phyloP scores from a whole-genome alignment of 2,888 invertebrate genomes.

The Anorthoa munda region DNA sequence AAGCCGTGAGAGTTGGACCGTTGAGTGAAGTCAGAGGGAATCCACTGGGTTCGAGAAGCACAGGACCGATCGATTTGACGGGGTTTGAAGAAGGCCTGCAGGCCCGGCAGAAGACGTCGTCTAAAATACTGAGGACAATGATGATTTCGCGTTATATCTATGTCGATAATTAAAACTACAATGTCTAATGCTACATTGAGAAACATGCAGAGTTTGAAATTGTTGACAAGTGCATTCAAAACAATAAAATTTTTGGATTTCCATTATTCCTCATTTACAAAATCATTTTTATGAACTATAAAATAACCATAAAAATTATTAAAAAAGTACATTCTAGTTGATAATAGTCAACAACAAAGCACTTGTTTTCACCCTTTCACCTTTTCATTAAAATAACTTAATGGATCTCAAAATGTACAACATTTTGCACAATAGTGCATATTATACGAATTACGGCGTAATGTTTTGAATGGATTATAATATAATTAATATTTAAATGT shows the following conservation, averaged over 20 bases:
- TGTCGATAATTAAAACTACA: too few species aligned
- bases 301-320: neutral
- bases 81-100: neutral
- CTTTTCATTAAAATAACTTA: conserved; percentile 56
- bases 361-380: conserved; percentile 55
- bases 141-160: too few species aligned
- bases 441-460: conserved; percentile 70
- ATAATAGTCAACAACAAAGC: conserved; percentile 51
- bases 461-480: conserved; percentile 78
- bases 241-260: too few species aligned
- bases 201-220: too few species aligned
- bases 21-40: too few species aligned
- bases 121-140: too few species aligned
- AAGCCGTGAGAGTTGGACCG: neutral
- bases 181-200: too few species aligned
- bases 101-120: too few species aligned
- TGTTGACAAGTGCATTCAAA: too few species aligned
- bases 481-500: conserved; percentile 88
- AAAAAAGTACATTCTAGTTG: neutral
- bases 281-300: neutral
- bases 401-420: conserved; percentile 74
- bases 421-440: conserved; percentile 66
- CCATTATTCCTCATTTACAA: neutral
- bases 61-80: neutral
- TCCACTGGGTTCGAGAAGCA: neutral